Evolutionary conservation across 1,140 invertebrate genomes (phyloP), one percentile per base, ranked within the genome.

Genomic region (Sminthurinus signatus): DNA sequence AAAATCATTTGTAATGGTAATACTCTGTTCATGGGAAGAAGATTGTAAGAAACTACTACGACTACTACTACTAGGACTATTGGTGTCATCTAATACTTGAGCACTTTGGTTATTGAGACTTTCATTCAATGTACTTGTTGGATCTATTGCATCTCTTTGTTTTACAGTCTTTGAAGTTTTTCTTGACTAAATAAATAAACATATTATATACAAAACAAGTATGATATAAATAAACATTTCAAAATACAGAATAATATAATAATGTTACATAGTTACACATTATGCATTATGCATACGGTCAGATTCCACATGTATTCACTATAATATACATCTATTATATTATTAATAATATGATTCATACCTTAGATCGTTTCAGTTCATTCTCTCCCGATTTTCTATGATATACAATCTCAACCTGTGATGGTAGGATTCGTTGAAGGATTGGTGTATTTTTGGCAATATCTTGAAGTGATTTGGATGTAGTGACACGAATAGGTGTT

Each of bases 351-450:
- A 10, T 50, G 19, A 23, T 12, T 50, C 19, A 10, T 14, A 31
- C 51, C 51, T 54, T 31, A 12, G 25, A 12, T 27, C 19, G 10
- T 8, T 14, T 19, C 46, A 52, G 14, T 39, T 65, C 65, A 58
- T 57, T 29, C n/a, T 60, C 42, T 15, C 65, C 65, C 15, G 58
- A 43, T 29, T 57, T 28, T 36, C 59, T 51, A 27, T 62, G 65
- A 58, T 50, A 43, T 8, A 67, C 55, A 27, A 67, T 50, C 46
- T 67, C 23, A 2, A 67, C 17, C 39, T 62, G 51, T 2, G 56
- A 51, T 2, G 52, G 39, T 17, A 39, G 28, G 32, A 62, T 62
- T 50, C 62, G 42, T 43, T 62, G 56, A 2, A 67, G 46, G 5
- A 36, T 31, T n/a, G 59, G 52, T 19, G 5, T 28, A 14, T 44